Evolutionary conservation across 2,113 vertebrate species (phyloP).

Genomic region (Clarias gariepinus): DNA sequence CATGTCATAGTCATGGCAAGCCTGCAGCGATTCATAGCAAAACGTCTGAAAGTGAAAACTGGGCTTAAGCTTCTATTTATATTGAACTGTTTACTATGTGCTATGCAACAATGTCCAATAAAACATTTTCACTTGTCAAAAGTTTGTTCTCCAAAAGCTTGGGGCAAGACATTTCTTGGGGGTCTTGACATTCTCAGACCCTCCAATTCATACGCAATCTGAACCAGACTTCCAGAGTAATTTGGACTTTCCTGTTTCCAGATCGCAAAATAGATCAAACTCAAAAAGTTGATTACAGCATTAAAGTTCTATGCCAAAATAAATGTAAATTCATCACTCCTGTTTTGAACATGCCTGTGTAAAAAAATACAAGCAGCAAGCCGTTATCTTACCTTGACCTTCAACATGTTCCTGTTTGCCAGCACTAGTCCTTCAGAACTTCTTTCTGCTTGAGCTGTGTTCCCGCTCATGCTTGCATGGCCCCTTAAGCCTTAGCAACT

Average conservation of each 20-base stretch:
- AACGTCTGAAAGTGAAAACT: too few relatives aligned
- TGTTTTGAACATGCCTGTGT: neutral
- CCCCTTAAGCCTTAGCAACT: constrained; percentile 41
- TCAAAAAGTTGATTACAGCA: neutral
- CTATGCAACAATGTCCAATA: neutral
- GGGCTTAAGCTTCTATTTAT: neutral
- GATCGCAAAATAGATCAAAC: neutral
- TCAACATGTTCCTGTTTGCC: constrained; percentile 22
- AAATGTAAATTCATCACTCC: neutral
- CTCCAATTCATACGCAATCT: neutral
- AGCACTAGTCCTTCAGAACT: constrained; percentile 12
- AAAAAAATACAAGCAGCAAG: neutral
- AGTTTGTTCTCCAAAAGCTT: neutral
- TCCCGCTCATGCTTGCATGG: constrained; percentile 20
- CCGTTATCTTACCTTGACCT: constrained; percentile 5
- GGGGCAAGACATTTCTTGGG: neutral
- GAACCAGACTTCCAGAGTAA: neutral
- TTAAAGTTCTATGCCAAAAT: neutral
- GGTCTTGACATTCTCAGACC: neutral
- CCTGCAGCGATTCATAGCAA: too few relatives aligned
- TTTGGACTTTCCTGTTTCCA: neutral
- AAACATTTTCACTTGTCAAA: neutral
- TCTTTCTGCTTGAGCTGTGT: constrained; percentile 10
- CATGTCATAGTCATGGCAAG: too few relatives aligned
- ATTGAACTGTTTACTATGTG: neutral